Conservation (phyloP, 1,140 invertebrate genomes). For the Formica selysi region DNA sequence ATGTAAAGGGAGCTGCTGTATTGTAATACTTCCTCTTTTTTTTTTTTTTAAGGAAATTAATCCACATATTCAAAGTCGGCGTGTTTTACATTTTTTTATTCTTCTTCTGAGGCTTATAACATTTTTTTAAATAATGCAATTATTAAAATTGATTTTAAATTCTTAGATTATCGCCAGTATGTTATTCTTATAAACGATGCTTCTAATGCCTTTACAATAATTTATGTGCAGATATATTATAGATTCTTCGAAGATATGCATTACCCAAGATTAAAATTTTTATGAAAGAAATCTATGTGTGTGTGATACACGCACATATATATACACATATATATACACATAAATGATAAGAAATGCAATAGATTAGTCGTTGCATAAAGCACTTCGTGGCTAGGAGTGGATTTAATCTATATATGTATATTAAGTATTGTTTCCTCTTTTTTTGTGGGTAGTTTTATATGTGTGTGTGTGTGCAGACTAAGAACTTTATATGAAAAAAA, state of each 20-base stretch:
- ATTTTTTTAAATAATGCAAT: not conserved
- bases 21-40: no score
- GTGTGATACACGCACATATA: no score
- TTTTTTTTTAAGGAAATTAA: no score
- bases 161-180: not conserved
- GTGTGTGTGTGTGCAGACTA: no score
- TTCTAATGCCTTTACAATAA: not conserved
- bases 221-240: not conserved
- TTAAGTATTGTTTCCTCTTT: no score
- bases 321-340: no score
- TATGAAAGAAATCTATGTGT: not conserved
- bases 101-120: not conserved
- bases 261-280: not conserved
- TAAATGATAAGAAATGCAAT: conserved; percentile 3
- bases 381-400: not conserved
- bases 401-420: no score
- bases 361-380: not conserved
- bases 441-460: no score
- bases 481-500: not conserved
- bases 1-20: not conserved
- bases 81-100: not conserved
- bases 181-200: not conserved
- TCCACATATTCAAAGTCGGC: no score
- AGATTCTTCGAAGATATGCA: not conserved
- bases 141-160: not conserved